Conservation (phyloP, 1,140 invertebrate genomes). For the Drosophila kurseongensis region DNA sequence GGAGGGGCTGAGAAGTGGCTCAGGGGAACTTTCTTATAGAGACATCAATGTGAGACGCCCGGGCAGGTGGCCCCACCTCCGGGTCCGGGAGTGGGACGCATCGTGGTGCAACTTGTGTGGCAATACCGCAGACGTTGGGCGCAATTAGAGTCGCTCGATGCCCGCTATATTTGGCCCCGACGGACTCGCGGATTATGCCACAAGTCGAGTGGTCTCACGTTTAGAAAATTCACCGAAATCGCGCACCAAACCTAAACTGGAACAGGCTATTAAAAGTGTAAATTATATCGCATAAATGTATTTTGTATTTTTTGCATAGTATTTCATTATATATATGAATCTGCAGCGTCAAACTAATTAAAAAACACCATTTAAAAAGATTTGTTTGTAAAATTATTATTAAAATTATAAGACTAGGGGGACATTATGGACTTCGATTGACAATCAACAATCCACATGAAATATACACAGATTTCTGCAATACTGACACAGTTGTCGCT, state of each 20-base stretch:
- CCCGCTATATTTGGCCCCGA: conserved; percentile 48
- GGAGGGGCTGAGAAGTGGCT: not conserved
- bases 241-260: not conserved
- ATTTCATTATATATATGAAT: no score
- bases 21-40: conserved; percentile 41
- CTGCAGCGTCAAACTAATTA: no score
- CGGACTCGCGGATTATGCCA: conserved; percentile 29
- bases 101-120: conserved; percentile 67
- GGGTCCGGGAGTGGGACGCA: conserved; percentile 1
- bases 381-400: not conserved
- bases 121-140: conserved; percentile 50
- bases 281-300: no score
- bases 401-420: not conserved
- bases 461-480: not conserved
- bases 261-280: not conserved
- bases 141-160: conserved; percentile 66
- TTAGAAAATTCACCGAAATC: not conserved
- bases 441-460: not conserved
- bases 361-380: not conserved
- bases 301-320: no score
- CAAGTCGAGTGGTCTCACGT: conserved; percentile 4
- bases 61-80: conserved; percentile 58
- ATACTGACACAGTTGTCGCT: no score
- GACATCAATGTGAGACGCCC: conserved; percentile 69
- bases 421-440: not conserved